Base-by-base conservation (phyloP, 2,888 invertebrate genomes). In the Papilio elwesi region DNA sequence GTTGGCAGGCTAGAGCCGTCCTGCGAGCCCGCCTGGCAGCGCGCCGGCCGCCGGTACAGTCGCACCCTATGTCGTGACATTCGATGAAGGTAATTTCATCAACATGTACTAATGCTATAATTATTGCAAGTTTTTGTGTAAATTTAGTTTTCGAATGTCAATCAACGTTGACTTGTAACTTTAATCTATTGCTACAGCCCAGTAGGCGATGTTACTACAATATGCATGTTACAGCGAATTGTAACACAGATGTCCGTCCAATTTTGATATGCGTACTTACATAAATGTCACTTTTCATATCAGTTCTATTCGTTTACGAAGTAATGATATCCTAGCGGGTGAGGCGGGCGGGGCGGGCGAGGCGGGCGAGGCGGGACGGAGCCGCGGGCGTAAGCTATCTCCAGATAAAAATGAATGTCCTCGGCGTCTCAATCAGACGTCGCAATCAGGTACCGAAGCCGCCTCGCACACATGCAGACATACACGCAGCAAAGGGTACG, bases 391-490 rank as follows among this genome's bases (percentile, higher is more conserved):
- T 26, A 26, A 26, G 26, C 26, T 26, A 26, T 26, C 26, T 26
- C 26, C 26, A 1, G 26, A 26, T 26, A 26, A 26, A 26, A 26
- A 26, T 26, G 26, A 26, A 26, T 87, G 85, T 71, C 73, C 64
- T 55, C 69, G 81, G 75, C 76, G 83, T 82, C 83, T 84, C 88
- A 87, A 90, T 89, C 87, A 89, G 88, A 80, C 26, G 26, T 26
- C 87, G 90, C 91, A 92, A 92, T 92, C 92, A 92, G 92, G 92
- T 92, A 91, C 87, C 83, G 87, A 88, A 86, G 90, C 88, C 87
- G 82, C 85, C 76, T 76, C 74, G 77, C 72, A 66, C 69, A 68
- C 68, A 43, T 43, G 43, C 43, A 43, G 43, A 9, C 43, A 43
- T 43, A 43, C 43, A 43, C 43, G 43, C 43, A 3, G 43, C 43